Conservation (phyloP, 1,140 invertebrate species). For the Teleogryllus occipitalis region DNA sequence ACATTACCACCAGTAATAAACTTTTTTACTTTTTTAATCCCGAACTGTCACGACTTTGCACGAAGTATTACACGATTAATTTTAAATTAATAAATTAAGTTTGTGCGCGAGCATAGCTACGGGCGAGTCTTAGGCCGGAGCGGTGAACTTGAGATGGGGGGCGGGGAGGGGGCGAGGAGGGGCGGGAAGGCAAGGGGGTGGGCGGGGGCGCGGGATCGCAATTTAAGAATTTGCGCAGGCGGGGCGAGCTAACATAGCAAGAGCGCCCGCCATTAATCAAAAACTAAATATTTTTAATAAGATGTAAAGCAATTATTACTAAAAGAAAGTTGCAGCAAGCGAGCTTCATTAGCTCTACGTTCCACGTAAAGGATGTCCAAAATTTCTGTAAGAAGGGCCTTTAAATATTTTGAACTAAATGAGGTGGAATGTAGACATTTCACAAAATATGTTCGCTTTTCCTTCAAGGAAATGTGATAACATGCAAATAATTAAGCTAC, state of each 20-base stretch:
- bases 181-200: background rate
- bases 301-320: background rate
- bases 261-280: background rate
- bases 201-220: background rate
- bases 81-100: conserved; percentile 2
- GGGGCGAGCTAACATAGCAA: background rate
- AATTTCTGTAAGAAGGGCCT: too few species aligned
- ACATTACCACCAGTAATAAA: background rate
- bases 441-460: too few species aligned
- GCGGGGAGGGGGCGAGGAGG: too few species aligned
- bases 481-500: too few species aligned
- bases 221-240: background rate
- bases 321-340: background rate
- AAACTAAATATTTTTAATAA: conserved; percentile 1
- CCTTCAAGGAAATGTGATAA: too few species aligned
- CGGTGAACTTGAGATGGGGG: background rate
- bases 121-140: background rate
- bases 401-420: too few species aligned
- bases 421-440: too few species aligned
- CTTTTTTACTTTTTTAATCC: background rate
- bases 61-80: conserved; percentile 5
- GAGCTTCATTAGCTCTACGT: background rate
- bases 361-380: background rate
- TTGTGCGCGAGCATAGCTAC: background rate
- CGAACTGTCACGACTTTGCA: background rate